Percentiles rank a stretch among this genome's conserved stretches.
Evolutionary conservation across 1,140 invertebrate species (phyloP).

Genomic region (Zaprionus ghesquierei): DNA sequence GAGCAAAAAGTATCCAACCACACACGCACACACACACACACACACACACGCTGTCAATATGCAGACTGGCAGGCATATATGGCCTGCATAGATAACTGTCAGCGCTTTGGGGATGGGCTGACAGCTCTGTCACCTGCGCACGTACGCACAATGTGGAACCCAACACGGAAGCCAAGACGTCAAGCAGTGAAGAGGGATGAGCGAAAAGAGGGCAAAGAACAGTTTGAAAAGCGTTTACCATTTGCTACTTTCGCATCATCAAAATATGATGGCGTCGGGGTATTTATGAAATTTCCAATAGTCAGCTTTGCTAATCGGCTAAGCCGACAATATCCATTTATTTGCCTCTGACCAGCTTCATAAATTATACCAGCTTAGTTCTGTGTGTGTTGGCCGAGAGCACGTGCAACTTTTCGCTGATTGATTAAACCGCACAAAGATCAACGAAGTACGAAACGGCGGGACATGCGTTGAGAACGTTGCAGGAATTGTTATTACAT

Average conservation of each 20-base stretch:
- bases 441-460: constrained; percentile 36
- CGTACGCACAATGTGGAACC: constrained; percentile 43
- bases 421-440: constrained; percentile 72
- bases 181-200: neutral
- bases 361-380: constrained; percentile 56
- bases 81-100: constrained; percentile 56
- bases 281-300: constrained; percentile 72
- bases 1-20: constrained; percentile 43
- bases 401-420: constrained; percentile 74
- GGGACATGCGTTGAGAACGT: constrained; percentile 38
- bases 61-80: neutral
- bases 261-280: constrained; percentile 36
- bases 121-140: constrained; percentile 74
- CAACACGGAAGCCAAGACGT: neutral
- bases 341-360: constrained; percentile 55
- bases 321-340: constrained; percentile 44
- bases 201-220: neutral
- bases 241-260: constrained; percentile 34
- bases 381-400: constrained; percentile 5
- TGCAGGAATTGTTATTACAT: constrained; percentile 74
- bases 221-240: constrained; percentile 42
- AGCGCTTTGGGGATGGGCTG: constrained; percentile 27
- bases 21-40: neutral
- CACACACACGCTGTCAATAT: constrained; percentile 7
- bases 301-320: constrained; percentile 28